Percentiles rank a stretch among this genome's conserved stretches.
phyloP scores from a whole-genome alignment of 2,888 invertebrate species.

The Drosophila birchii region DNA sequence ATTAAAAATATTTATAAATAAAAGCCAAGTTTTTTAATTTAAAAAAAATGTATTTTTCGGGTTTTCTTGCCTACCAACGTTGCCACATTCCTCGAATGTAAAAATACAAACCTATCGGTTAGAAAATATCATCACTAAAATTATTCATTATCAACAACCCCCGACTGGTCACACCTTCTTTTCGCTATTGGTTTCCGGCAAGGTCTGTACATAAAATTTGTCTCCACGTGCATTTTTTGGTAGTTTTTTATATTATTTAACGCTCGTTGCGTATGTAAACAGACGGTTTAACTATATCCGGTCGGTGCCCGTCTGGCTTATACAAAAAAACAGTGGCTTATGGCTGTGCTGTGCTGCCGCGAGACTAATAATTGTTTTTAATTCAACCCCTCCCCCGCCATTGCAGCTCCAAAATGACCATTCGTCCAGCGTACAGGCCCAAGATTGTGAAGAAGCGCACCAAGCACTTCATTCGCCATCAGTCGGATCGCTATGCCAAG shows the following conservation, averaged over 20 bases:
- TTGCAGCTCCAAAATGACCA: slow-evolving; percentile 90
- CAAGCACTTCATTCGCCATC: slow-evolving; percentile 99
- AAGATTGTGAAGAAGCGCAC: slow-evolving; percentile 98
- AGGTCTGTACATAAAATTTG: slow-evolving; percentile 23
- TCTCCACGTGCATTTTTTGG: slow-evolving; percentile 24
- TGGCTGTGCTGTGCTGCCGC: background rate
- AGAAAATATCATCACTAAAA: too few relatives aligned
- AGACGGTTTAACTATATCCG: background rate
- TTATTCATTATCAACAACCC: too few relatives aligned
- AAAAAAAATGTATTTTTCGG: too few relatives aligned
- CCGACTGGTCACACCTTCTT: slow-evolving; percentile 13
- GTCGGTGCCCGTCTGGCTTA: too few relatives aligned
- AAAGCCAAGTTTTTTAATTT: too few relatives aligned
- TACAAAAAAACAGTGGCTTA: background rate
- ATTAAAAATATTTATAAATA: too few relatives aligned
- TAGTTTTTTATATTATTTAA: slow-evolving; percentile 18
- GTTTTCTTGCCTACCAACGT: too few relatives aligned
- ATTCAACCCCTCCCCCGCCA: slow-evolving; percentile 2
- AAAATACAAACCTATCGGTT: too few relatives aligned
- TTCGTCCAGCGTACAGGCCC: slow-evolving; percentile 94
- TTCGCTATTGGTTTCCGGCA: slow-evolving; percentile 33
- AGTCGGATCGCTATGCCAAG: slow-evolving; percentile 98
- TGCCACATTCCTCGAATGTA: too few relatives aligned
- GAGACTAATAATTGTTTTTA: slow-evolving; percentile 12
- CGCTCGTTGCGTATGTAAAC: background rate